These are phyloP conservation scores for Metallyticus violacea DNA, from an alignment of 2,888 invertebrate species.

Conservation along the genomic window DNA sequence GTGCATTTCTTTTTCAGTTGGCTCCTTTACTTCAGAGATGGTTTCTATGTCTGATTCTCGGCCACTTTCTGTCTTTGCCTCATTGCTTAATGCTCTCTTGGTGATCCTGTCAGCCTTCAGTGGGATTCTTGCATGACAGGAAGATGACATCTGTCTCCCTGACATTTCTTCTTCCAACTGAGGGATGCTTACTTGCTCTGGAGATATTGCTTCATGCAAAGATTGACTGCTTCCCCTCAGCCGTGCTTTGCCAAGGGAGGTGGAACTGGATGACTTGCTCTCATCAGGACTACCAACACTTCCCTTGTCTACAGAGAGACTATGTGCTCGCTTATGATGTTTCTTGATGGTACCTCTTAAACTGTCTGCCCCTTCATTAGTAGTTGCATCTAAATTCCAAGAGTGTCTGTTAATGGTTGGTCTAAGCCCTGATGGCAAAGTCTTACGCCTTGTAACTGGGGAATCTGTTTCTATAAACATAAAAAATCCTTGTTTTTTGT, in stretches of 20 bases:
- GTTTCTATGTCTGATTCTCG: constrained; percentile 10
- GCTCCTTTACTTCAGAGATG: background rate
- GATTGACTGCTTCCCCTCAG: constrained; percentile 41
- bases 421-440: constrained; percentile 44
- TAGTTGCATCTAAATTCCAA: constrained; percentile 46
- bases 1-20: background rate
- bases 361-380: constrained; percentile 11
- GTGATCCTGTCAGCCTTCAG: constrained; percentile 8
- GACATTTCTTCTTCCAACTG: background rate
- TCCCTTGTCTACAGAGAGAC: constrained; percentile 45
- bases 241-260: constrained; percentile 28
- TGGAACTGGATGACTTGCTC: constrained; percentile 27
- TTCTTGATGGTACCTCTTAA: constrained; percentile 30
- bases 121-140: constrained; percentile 3
- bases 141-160: constrained; percentile 14
- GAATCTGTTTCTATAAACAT: constrained; percentile 53
- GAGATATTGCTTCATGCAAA: constrained; percentile 39
- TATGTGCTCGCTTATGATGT: constrained; percentile 50
- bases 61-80: constrained; percentile 15
- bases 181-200: background rate
- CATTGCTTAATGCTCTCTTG: constrained; percentile 14
- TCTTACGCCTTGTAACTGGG: constrained; percentile 47
- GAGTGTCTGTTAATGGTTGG: constrained; percentile 47
- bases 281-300: constrained; percentile 21
- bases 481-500: constrained; percentile 41